Evolutionary conservation across 2,797 vertebrate species (phyloP), one percentile per base, ranked within the genome.

Genomic region (Lacerta viridis): DNA sequence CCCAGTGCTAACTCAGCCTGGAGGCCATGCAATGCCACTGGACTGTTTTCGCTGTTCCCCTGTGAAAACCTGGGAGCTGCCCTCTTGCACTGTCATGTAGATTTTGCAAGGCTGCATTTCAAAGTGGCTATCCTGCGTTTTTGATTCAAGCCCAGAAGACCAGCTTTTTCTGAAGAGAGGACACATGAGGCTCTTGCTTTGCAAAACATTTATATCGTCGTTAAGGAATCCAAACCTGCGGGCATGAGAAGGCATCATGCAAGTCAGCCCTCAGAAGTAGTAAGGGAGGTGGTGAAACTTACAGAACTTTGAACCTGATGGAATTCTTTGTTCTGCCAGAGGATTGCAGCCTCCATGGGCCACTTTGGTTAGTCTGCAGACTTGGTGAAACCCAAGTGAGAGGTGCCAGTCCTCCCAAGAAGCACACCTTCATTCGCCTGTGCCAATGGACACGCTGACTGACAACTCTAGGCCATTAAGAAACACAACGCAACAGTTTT

Each of bases 61-160:
- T n/a, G 46, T 20, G 33, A 29, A 71, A 80, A 39, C 18, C 39
- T 29, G 50, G 71, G 25, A 61, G 36, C 25, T 3, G 1, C n/a
- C 1, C 59, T 17, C 20, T 7, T 4, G 13, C n/a, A 7, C 1
- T 13, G 25, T 0, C 1, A 15, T 27, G 23, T n/a, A 68, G 6
- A 46, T 27, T 36, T n/a, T 18, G 2, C 2, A 11, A 36, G 11
- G 23, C 2, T 11, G 71, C 2, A 5, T 46, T 29, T 41, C 59
- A 27, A 25, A 69, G 55, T 11, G n/a, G 41, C n/a, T n/a, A 46
- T 68, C 25, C 7, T 83, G 9, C 25, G 3, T 64, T 20, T 64
- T 36, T 61, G 25, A 76, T 64, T n/a, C 17, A 20, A 71, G 61
- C 5, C 59, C 61, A 46, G 39, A 82, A 68, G 39, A 68, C 25